Percentiles rank a stretch among this genome's conserved stretches.
phyloP scores from a whole-genome alignment of 2,797 vertebrate genomes.

The Bryconaethiops microstoma region DNA sequence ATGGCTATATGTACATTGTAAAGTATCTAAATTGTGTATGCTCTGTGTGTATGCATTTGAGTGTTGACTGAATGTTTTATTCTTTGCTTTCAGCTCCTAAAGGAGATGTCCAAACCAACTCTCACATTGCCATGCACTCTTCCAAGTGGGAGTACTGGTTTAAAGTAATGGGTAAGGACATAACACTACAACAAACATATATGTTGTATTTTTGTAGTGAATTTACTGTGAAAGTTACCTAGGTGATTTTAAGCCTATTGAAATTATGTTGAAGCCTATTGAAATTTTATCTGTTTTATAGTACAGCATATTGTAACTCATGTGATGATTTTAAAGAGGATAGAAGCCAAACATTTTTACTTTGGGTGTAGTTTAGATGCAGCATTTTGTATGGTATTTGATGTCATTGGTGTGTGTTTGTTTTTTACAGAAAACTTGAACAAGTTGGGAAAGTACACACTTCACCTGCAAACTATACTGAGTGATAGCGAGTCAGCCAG shows the following conservation, averaged over 20 bases:
- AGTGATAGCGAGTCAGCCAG: slow-evolving; percentile 82
- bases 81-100: slow-evolving; percentile 72
- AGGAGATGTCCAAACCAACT: slow-evolving; percentile 75
- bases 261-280: neutral
- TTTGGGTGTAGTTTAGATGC: neutral
- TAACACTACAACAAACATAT: neutral
- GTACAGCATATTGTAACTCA: no score
- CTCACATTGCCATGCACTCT: slow-evolving; percentile 75
- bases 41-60: neutral
- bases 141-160: slow-evolving; percentile 87
- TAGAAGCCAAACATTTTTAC: neutral
- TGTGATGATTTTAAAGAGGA: no score
- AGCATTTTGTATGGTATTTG: neutral
- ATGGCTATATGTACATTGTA: neutral
- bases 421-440: slow-evolving; percentile 76
- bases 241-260: neutral
- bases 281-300: no score
- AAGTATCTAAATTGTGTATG: neutral
- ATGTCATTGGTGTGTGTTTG: neutral
- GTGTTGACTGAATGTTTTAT: slow-evolving; percentile 16
- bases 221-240: neutral
- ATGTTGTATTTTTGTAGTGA: no score
- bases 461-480: slow-evolving; percentile 81
- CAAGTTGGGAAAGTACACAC: slow-evolving; percentile 83
- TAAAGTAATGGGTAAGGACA: slow-evolving; percentile 85